phyloP scores from a whole-genome alignment of 2,888 invertebrate genomes.

The Margaritifera margaritifera region DNA sequence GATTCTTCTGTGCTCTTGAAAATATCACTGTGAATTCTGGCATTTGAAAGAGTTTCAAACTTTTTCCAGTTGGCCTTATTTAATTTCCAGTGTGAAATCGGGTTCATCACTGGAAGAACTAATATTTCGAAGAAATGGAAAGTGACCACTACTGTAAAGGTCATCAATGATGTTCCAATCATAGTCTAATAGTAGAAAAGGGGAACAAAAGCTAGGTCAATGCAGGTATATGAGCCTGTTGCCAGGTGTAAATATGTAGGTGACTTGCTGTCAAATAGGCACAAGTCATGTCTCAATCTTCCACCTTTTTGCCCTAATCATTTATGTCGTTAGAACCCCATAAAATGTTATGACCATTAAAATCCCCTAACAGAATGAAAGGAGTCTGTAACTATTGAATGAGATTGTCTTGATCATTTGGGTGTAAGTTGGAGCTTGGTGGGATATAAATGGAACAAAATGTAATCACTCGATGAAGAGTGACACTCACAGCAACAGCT shows the following conservation, averaged over 20 bases:
- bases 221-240: slow-evolving; percentile 4
- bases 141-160: slow-evolving; percentile 11
- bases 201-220: slow-evolving; percentile 8
- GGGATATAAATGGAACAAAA: slow-evolving; percentile 5
- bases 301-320: neutral
- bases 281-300: neutral
- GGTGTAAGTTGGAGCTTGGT: neutral
- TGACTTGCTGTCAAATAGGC: slow-evolving; percentile 3
- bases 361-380: slow-evolving; percentile 2
- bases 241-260: slow-evolving; percentile 8
- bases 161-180: slow-evolving; percentile 7
- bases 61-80: slow-evolving; percentile 2
- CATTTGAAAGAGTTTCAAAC: neutral
- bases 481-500: slow-evolving; percentile 8
- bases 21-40: neutral
- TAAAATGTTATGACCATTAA: slow-evolving; percentile 5
- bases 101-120: neutral
- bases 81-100: slow-evolving; percentile 4
- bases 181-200: neutral
- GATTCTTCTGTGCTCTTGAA: neutral
- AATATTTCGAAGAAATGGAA: slow-evolving; percentile 3
- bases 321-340: neutral
- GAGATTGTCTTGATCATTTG: neutral
- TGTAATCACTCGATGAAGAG: neutral
- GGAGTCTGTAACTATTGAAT: slow-evolving; percentile 2